phyloP scores from a whole-genome alignment of 2,113 vertebrate genomes.

The Leuciscus idus region DNA sequence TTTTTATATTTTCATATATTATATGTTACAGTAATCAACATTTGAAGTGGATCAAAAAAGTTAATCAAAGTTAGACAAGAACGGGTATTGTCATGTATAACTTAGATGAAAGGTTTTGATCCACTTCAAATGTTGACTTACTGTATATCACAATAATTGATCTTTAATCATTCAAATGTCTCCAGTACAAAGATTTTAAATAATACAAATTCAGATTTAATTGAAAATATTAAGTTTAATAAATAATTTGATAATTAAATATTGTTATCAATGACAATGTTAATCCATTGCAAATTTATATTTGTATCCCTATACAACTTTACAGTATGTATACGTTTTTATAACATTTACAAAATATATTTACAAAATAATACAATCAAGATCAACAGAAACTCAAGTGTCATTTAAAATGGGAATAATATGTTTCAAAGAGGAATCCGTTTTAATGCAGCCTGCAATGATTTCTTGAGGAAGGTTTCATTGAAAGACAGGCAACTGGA shows the following conservation, averaged over 20 bases:
- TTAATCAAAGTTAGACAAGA: too few relatives aligned
- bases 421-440: constrained; percentile 62
- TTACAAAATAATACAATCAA: background rate
- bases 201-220: background rate
- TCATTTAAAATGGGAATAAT: background rate
- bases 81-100: too few relatives aligned
- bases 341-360: constrained; percentile 13
- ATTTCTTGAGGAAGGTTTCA: constrained; percentile 83
- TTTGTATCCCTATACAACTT: background rate
- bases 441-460: constrained; percentile 83
- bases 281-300: background rate
- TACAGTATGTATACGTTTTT: background rate
- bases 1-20: too few relatives aligned
- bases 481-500: constrained; percentile 74
- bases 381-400: background rate
- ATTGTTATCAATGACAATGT: background rate
- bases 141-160: background rate
- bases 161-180: background rate
- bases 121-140: too few relatives aligned
- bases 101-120: too few relatives aligned
- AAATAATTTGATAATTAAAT: background rate
- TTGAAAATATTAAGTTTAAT: background rate
- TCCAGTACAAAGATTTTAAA: background rate
- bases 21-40: too few relatives aligned
- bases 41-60: too few relatives aligned